phyloP scores from a whole-genome alignment of 2,888 invertebrate genomes.

The Tachystola acroxantha region DNA sequence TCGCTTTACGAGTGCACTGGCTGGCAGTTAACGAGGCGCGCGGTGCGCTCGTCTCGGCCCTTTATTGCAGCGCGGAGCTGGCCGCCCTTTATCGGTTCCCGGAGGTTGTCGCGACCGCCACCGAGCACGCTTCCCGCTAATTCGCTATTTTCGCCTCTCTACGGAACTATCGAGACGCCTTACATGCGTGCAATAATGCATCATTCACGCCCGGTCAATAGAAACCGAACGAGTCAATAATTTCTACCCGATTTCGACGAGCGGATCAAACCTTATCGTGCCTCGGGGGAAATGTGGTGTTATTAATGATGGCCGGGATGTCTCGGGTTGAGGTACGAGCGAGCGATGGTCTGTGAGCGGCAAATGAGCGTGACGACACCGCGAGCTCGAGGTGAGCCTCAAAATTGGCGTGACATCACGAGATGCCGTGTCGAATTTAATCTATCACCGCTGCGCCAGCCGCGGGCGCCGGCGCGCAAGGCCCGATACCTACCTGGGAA shows the following conservation, averaged over 20 bases:
- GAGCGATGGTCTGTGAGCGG: slow-evolving; percentile 23
- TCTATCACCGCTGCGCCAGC: slow-evolving; percentile 64
- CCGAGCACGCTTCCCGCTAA: slow-evolving; percentile 61
- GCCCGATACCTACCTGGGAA: slow-evolving; percentile 20
- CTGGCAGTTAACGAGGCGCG: slow-evolving; percentile 64
- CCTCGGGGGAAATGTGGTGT: slow-evolving; percentile 24
- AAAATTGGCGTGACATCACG: slow-evolving; percentile 74
- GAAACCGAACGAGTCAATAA: slow-evolving; percentile 33
- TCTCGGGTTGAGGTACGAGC: slow-evolving; percentile 41
- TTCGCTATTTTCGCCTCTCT: slow-evolving; percentile 66
- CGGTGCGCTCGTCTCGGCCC: slow-evolving; percentile 26
- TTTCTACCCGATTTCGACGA: slow-evolving; percentile 20
- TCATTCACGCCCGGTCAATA: slow-evolving; percentile 54
- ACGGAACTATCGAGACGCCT: slow-evolving; percentile 46
- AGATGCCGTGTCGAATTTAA: slow-evolving; percentile 76
- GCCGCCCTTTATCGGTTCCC: slow-evolving; percentile 51
- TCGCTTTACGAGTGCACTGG: slow-evolving; percentile 58
- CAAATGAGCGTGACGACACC: slow-evolving; percentile 64
- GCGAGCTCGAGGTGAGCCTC: slow-evolving; percentile 42
- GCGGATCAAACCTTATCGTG: slow-evolving; percentile 9
- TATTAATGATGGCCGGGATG: slow-evolving; percentile 39
- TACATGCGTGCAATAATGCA: slow-evolving; percentile 44
- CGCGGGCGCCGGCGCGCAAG: slow-evolving; percentile 57
- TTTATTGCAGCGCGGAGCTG: slow-evolving; percentile 8
- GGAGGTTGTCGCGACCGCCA: slow-evolving; percentile 65